Percentiles rank a stretch among this genome's conserved stretches.
Conservation (phyloP, 2,888 invertebrate genomes). For the Invenusta paracnida region DNA sequence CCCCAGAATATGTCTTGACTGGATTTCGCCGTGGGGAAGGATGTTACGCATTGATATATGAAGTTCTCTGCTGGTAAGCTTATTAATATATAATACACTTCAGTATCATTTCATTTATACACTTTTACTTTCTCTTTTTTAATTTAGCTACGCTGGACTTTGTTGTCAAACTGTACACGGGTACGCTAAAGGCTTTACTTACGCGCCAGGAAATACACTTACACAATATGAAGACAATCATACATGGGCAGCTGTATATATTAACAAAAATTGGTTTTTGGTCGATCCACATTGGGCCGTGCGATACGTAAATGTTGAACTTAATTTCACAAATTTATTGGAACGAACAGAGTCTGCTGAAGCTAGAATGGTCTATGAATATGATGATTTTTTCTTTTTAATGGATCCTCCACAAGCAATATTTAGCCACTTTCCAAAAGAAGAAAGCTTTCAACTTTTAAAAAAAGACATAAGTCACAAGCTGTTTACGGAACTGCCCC, state of each 20-base stretch:
- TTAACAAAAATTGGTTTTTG: constrained; percentile 97
- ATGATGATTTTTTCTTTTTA: constrained; percentile 98
- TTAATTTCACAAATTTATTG: not conserved
- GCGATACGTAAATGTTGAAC: constrained; percentile 63
- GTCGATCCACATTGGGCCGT: constrained; percentile 99
- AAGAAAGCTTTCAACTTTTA: constrained; percentile 58
- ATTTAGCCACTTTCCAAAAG: constrained; percentile 60
- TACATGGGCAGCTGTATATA: constrained; percentile 91
- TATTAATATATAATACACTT: not conserved
- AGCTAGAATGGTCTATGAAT: constrained; percentile 72
- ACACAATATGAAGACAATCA: constrained; percentile 65
- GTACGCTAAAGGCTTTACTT: constrained; percentile 95
- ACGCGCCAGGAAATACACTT: constrained; percentile 76
- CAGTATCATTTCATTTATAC: not conserved
- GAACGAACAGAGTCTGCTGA: constrained; percentile 45
- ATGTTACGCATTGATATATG: not conserved
- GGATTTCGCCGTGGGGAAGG: not conserved
- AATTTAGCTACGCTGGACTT: constrained; percentile 81
- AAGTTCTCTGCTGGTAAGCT: not conserved
- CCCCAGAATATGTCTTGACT: not conserved
- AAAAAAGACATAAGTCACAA: constrained; percentile 49
- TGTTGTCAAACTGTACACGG: constrained; percentile 98
- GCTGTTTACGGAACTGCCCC: constrained; percentile 60
- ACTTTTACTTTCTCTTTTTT: not conserved
- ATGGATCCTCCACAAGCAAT: constrained; percentile 75